A percentile compares a stretch with the other conserved stretches of the same genome.
Conservation (phyloP, 2,113 vertebrate genomes). For the Dipodomys spectabilis region DNA sequence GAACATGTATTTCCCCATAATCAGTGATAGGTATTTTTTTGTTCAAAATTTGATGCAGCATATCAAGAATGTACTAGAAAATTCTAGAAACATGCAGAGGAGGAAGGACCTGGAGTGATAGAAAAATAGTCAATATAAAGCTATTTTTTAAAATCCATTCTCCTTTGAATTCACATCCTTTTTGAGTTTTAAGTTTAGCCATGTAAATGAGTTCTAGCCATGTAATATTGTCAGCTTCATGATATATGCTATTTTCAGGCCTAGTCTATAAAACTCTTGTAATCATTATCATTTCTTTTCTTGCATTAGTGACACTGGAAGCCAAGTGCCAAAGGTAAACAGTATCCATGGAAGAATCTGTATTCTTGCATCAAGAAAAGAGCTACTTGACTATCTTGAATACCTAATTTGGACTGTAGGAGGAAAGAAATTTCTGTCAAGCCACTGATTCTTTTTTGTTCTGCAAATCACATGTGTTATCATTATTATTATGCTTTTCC, state of each 20-base stretch:
- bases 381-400: not conserved
- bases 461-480: no score
- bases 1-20: no score
- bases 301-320: not conserved
- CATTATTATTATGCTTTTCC: no score
- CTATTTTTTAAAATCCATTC: not conserved
- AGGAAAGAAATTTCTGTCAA: not conserved
- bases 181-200: not conserved
- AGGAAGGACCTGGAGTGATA: not conserved
- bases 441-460: no score
- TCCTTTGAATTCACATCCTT: not conserved
- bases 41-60: no score
- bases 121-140: not conserved
- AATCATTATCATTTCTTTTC: not conserved
- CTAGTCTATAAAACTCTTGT: not conserved
- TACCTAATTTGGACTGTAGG: not conserved
- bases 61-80: not conserved
- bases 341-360: not conserved
- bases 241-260: not conserved
- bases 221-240: not conserved
- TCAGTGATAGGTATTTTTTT: no score
- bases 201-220: not conserved
- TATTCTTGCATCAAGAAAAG: not conserved
- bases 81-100: not conserved
- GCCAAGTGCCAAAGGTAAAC: not conserved